Evolutionary conservation across 1,140 invertebrate species (phyloP).

Genomic region (Ceratoteleas bidentatus): DNA sequence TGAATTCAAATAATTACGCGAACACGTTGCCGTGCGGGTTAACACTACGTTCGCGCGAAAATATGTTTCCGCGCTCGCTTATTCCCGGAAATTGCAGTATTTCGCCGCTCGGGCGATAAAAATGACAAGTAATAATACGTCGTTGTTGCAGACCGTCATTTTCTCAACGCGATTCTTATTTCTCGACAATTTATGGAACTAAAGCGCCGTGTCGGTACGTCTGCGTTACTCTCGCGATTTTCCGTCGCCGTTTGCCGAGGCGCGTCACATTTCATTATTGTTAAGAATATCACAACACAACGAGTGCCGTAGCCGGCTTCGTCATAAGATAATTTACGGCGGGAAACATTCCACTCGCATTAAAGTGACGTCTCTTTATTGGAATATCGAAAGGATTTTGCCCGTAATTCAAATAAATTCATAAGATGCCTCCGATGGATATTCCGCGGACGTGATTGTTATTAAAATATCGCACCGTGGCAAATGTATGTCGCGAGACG

Average conservation of each 20-base stretch:
- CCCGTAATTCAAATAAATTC: conserved; percentile 11
- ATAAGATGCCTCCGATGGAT: not conserved
- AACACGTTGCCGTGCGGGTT: too few relatives aligned
- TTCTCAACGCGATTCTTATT: conserved; percentile 23
- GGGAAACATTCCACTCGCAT: conserved; percentile 16
- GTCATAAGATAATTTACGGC: conserved; percentile 13
- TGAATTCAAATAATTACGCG: too few relatives aligned
- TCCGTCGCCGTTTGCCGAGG: too few relatives aligned
- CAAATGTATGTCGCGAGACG: too few relatives aligned
- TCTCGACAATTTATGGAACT: conserved; percentile 24
- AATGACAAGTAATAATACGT: conserved; percentile 18
- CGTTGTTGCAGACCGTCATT: conserved; percentile 14
- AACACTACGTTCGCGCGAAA: not conserved
- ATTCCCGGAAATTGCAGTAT: conserved; percentile 13
- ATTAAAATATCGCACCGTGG: too few relatives aligned
- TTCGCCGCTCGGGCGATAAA: conserved; percentile 7
- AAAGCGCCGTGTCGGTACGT: conserved; percentile 1
- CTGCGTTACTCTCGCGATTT: not conserved
- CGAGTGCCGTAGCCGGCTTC: not conserved
- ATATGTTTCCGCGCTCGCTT: conserved; percentile 3
- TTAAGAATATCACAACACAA: conserved; percentile 23
- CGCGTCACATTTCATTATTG: conserved; percentile 29
- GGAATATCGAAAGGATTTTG: conserved; percentile 24
- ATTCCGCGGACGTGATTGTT: too few relatives aligned
- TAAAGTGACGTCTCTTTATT: conserved; percentile 22